Base-by-base conservation (phyloP, 2,888 invertebrate genomes). In the Hypolimnas misippus region DNA sequence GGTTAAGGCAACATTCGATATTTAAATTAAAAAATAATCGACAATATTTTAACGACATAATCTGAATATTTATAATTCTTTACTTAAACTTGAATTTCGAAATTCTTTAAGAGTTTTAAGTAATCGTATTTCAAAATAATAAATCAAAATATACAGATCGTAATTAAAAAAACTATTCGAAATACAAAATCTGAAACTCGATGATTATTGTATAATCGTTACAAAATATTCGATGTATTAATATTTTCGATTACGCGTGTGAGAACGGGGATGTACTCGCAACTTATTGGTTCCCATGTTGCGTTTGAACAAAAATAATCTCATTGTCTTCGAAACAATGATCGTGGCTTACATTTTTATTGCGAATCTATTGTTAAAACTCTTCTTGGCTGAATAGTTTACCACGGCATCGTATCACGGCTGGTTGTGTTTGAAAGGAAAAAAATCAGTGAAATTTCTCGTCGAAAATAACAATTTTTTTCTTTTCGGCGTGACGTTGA, bases 261-360 rank as follows among this genome's bases (percentile, higher is more conserved):
- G 3, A 14, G 6, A 49, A 25, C 49, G 7, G 29, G 25, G 14
- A 14, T 25, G 21, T n/a, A 2, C 8, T 12, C 19, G n/a, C 12
- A n/a, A 8, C 19, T 46, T 17, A 21, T 46, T 46, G 21, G n/a
- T 21, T 19, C 10, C 17, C 10, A 14, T 42, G 42, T 42, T 42
- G 42, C 42, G 42, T 62, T 49, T 57, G 62, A 21, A 65, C 44
- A 66, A 58, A 33, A 67, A 71, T 66, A 70, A 65, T 57, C 51
- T 68, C 64, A 70, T 71, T 70, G 68, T 69, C 65, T 70, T 58
- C 55, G 49, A 62, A 57, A 69, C 74, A 68, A 71, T 71, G 60
- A 53, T 46, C 25, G 46, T 46, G 46, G 46, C 21, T 21, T 46
- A 65, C 14, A 19, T 57, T 63, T 73, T 70, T 71, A 67, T 70